Base-by-base conservation (phyloP, 2,113 vertebrate species). In the Cyprinodon brontotheroides region DNA sequence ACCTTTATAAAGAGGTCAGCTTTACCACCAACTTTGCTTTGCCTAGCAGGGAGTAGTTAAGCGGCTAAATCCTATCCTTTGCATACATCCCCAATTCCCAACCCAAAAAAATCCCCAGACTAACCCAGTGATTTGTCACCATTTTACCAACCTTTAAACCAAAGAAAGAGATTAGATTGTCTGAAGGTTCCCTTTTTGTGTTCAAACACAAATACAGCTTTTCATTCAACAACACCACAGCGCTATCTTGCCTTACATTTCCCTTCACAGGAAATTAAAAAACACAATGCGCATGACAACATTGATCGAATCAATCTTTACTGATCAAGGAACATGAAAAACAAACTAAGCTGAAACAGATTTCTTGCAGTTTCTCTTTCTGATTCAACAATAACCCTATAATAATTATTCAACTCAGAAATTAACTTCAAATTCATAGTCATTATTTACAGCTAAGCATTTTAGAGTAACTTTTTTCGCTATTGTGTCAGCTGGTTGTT, bases 401-500 rank as follows among this genome's bases (percentile, higher is more conserved):
- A 12, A 36, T 68, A 76, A 74, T 41, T 38, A 20, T 45, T 38
- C 14, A 14, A 66, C 43, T 37, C 29, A 71, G 38, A 40, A 64
- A 64, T 41, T 47, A 3, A 47, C 10, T 4, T 1, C 38, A 5
- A 11, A 57, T n/a, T 36, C 5, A 10, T 40, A n/a, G 36, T 15
- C 43, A 47, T 57, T 12, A n/a, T 63, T 36, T 20, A 50, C 4
- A 61, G 8, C 36, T 8, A 6, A 1, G 20, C 29, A 41, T 62
- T 65, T 73, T 20, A n/a, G 10, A 3, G 17, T 13, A 13, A 66
- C 14, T 36, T 40, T 9, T 61, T 8, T 36, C 22, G n/a, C 5
- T 4, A 40, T 41, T 53, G 41, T 61, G 61, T 57, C 63, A 68
- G 62, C 68, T 78, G 22, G 6, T 59, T 76, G 72, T 75, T 77